These are phyloP conservation scores for Sericinus montela DNA, from an alignment of 2,888 invertebrate species.

Conservation along the genomic window DNA sequence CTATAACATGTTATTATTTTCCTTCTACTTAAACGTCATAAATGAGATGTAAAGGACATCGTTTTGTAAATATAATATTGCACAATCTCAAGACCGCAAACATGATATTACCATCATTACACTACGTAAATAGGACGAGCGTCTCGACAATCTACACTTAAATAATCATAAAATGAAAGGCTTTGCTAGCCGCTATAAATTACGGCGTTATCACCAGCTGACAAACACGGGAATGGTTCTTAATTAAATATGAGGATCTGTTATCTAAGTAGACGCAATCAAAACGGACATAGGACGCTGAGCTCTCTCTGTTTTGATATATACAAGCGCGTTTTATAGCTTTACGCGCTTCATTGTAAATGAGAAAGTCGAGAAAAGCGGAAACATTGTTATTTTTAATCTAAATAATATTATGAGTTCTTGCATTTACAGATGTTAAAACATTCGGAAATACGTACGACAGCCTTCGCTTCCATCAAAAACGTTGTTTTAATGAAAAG, in stretches of 20 bases:
- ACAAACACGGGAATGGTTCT: constrained; percentile 56
- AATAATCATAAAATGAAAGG: constrained; percentile 64
- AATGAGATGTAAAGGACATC: constrained; percentile 39
- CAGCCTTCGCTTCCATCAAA: too few relatives aligned
- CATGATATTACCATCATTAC: constrained; percentile 34
- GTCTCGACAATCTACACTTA: constrained; percentile 59
- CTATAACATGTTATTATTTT: neutral
- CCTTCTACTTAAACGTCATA: constrained; percentile 3
- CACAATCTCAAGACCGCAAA: constrained; percentile 54
- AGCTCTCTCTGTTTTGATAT: constrained; percentile 24
- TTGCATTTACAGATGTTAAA: too few relatives aligned
- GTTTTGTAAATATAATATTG: constrained; percentile 30
- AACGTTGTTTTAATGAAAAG: too few relatives aligned
- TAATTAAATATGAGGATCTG: constrained; percentile 63
- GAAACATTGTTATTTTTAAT: too few relatives aligned
- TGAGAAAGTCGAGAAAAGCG: neutral
- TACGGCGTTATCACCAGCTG: constrained; percentile 49
- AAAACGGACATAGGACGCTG: constrained; percentile 58
- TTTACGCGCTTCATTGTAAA: neutral
- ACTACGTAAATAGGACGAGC: constrained; percentile 49
- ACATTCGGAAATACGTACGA: too few relatives aligned
- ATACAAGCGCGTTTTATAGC: constrained; percentile 1
- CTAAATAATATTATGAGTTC: too few relatives aligned
- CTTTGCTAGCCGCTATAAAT: constrained; percentile 71
- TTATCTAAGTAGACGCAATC: constrained; percentile 60